phyloP scores from a whole-genome alignment of 2,888 invertebrate genomes.

The Parnassius glacialis region DNA sequence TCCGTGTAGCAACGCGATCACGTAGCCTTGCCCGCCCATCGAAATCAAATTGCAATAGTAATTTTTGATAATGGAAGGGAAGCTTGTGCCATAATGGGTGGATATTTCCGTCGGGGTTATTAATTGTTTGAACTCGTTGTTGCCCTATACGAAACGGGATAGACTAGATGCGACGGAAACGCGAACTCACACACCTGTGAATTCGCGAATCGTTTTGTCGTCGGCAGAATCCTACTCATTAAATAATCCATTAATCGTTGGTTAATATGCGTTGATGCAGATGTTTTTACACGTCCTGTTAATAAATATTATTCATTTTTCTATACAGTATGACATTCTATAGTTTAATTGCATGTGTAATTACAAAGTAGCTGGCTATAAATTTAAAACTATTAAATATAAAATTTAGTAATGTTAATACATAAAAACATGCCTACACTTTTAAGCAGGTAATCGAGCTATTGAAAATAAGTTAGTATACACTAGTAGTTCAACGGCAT shows the following conservation, averaged over 20 bases:
- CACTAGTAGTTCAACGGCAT: too few relatives aligned
- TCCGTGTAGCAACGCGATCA: slow-evolving; percentile 58
- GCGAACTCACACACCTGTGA: slow-evolving; percentile 54
- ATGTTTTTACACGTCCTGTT: slow-evolving; percentile 59
- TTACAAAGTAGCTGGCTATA: slow-evolving; percentile 17
- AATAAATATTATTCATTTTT: slow-evolving; percentile 9
- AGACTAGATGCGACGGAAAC: slow-evolving; percentile 58
- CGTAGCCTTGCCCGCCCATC: slow-evolving; percentile 57
- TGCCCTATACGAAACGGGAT: slow-evolving; percentile 48
- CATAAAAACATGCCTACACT: too few relatives aligned
- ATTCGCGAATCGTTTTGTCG: slow-evolving; percentile 60
- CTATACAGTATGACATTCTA: slow-evolving; percentile 16
- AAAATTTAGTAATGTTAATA: neutral
- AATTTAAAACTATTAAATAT: slow-evolving; percentile 8
- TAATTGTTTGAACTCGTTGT: slow-evolving; percentile 62
- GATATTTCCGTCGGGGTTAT: slow-evolving; percentile 66
- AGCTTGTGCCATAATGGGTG: slow-evolving; percentile 63
- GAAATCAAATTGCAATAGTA: slow-evolving; percentile 71
- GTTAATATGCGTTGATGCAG: slow-evolving; percentile 59
- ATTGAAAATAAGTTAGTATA: too few relatives aligned
- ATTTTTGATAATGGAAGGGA: slow-evolving; percentile 73
- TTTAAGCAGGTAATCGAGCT: too few relatives aligned
- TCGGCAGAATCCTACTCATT: slow-evolving; percentile 42
- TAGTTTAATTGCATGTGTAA: slow-evolving; percentile 27
- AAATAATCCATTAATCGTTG: slow-evolving; percentile 63